These are phyloP conservation scores for Anolis apletophallus DNA, from an alignment of 2,797 vertebrate species.

Conservation along the genomic window DNA sequence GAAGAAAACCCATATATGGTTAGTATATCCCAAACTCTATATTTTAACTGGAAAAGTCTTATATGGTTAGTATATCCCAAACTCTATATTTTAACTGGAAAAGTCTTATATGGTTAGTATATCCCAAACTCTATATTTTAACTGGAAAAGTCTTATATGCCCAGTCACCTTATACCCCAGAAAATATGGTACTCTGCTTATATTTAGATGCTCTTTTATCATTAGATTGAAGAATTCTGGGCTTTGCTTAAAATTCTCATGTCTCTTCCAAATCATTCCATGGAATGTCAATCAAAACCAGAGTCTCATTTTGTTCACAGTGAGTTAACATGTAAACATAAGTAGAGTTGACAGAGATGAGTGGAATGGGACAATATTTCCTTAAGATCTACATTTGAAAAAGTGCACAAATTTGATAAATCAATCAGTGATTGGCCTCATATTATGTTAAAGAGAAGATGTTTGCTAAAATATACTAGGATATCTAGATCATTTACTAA, in stretches of 20 bases:
- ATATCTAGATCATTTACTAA: background rate
- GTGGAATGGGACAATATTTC: background rate
- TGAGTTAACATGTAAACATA: constrained; percentile 11
- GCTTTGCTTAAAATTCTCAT: background rate
- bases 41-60: too few species aligned
- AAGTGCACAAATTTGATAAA: background rate
- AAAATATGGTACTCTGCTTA: too few species aligned
- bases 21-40: too few species aligned
- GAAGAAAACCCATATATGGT: too few species aligned
- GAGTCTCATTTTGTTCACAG: background rate
- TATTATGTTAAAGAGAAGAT: background rate
- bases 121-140: too few species aligned
- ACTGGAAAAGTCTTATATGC: too few species aligned
- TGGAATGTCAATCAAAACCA: background rate
- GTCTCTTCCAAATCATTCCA: background rate
- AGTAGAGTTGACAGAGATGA: background rate
- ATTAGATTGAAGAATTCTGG: background rate
- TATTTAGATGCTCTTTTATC: background rate
- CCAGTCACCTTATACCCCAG: too few species aligned
- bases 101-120: too few species aligned
- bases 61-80: too few species aligned
- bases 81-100: too few species aligned
- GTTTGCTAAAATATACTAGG: background rate
- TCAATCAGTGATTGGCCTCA: background rate
- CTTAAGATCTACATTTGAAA: background rate